Conservation (phyloP, 2,888 invertebrate species). For the Ctena decussata region DNA sequence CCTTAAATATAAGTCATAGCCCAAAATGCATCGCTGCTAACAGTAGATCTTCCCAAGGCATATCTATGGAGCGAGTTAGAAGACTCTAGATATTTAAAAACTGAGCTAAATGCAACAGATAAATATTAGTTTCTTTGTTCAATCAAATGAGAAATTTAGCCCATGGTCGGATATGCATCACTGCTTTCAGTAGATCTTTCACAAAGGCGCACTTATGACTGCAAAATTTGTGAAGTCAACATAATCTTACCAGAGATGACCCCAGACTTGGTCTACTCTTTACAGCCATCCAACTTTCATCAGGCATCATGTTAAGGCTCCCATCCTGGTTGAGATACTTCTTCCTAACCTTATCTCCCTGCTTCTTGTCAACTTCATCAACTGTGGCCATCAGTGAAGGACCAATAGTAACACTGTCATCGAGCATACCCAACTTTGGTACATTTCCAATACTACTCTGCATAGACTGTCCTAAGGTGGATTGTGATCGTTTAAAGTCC, state of each 20-base stretch:
- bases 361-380: constrained; percentile 1
- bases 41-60: too few species aligned
- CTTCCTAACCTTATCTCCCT: neutral
- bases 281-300: neutral
- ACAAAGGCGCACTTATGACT: too few species aligned
- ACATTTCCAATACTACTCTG: constrained; percentile 17
- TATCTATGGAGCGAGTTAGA: too few species aligned
- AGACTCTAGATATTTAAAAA: too few species aligned
- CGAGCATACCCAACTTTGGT: constrained; percentile 20
- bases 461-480: neutral
- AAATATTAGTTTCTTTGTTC: too few species aligned
- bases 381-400: constrained; percentile 16
- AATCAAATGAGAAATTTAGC: too few species aligned
- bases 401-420: constrained; percentile 6
- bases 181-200: too few species aligned
- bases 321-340: neutral
- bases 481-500: neutral
- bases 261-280: neutral
- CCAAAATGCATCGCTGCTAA: too few species aligned
- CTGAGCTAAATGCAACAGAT: too few species aligned
- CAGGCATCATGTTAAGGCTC: neutral
- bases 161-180: too few species aligned
- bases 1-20: too few species aligned
- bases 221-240: too few species aligned
- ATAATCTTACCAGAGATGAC: neutral